phyloP scores from a whole-genome alignment of 2,113 vertebrate genomes.

The Corapipo altera region DNA sequence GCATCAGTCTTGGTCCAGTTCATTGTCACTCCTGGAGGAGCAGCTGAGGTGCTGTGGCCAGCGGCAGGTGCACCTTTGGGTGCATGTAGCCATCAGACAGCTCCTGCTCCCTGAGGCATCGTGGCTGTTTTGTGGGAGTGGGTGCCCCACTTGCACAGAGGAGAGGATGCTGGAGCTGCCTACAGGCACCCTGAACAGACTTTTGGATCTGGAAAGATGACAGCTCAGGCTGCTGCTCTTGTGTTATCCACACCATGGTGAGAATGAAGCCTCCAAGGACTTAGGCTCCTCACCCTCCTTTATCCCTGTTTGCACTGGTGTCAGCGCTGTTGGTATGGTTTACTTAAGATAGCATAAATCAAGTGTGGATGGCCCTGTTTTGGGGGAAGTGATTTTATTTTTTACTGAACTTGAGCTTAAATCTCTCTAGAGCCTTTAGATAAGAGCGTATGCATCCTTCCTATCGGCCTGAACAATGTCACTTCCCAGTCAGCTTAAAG shows the following conservation, averaged over 20 bases:
- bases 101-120: not conserved
- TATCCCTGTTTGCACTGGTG: not conserved
- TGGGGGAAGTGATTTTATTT: not conserved
- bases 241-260: not conserved
- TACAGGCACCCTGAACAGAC: rapidly evolving
- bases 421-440: constrained; percentile 17
- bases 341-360: constrained; percentile 29
- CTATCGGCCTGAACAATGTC: not conserved
- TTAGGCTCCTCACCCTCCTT: not conserved
- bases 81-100: not conserved
- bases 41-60: not conserved
- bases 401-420: constrained; percentile 22
- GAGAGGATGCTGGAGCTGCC: not conserved
- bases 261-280: not conserved
- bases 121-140: not conserved
- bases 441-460: not conserved
- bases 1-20: not conserved
- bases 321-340: not conserved
- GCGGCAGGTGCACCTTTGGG: not conserved
- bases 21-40: not conserved
- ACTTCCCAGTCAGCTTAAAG: constrained; percentile 3
- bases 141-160: not conserved
- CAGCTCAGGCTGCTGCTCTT: not conserved
- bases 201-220: not conserved
- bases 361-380: not conserved